phyloP scores from a whole-genome alignment of 2,888 invertebrate species.

The Graphium colonna region DNA sequence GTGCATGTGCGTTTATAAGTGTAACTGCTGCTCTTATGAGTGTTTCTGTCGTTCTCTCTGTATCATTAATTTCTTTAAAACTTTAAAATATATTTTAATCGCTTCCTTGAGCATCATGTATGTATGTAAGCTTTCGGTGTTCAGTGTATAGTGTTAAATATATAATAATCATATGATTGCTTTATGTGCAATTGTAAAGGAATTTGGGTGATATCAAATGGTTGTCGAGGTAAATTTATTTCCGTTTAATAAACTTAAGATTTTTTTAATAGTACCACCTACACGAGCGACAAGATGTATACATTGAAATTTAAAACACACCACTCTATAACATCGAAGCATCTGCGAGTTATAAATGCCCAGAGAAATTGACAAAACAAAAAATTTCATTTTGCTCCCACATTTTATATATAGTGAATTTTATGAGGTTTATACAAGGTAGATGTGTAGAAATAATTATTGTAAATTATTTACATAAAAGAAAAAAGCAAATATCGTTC shows the following conservation, averaged over 20 bases:
- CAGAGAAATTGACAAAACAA: not conserved
- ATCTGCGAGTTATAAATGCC: slow-evolving; percentile 5
- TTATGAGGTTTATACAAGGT: slow-evolving; percentile 80
- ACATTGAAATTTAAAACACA: not conserved
- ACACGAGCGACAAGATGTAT: too few relatives aligned
- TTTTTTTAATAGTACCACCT: too few relatives aligned
- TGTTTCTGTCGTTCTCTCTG: slow-evolving; percentile 72
- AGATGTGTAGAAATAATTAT: slow-evolving; percentile 67
- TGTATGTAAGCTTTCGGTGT: slow-evolving; percentile 71
- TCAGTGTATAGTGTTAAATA: slow-evolving; percentile 58
- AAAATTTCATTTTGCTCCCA: slow-evolving; percentile 33
- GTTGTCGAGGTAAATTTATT: slow-evolving; percentile 39
- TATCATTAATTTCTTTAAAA: slow-evolving; percentile 42
- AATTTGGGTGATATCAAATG: slow-evolving; percentile 79
- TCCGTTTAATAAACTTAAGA: slow-evolving; percentile 20
- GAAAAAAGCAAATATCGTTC: slow-evolving; percentile 34
- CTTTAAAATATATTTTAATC: slow-evolving; percentile 39
- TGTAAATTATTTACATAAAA: slow-evolving; percentile 57
- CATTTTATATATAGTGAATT: slow-evolving; percentile 58
- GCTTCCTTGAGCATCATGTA: slow-evolving; percentile 47
- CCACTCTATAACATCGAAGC: slow-evolving; percentile 4
- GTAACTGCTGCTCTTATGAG: slow-evolving; percentile 51
- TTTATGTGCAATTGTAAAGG: slow-evolving; percentile 60
- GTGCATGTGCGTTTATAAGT: slow-evolving; percentile 40
- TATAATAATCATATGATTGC: slow-evolving; percentile 47